These are phyloP conservation scores for Eulemur mongoz DNA, from an alignment of 2,797 vertebrate species.

Conservation along the genomic window DNA sequence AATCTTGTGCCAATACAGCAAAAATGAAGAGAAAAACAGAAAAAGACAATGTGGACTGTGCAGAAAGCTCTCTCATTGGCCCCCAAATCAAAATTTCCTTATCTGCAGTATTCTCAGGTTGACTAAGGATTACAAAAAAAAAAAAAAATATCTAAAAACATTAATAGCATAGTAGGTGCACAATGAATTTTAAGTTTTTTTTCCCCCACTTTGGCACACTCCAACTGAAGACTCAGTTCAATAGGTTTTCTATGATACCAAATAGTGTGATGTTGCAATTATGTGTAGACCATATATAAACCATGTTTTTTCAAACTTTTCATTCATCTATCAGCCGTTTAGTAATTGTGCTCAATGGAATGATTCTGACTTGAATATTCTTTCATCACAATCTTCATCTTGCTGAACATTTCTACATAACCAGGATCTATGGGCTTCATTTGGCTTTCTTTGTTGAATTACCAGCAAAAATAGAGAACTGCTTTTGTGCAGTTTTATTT, in stretches of 20 bases:
- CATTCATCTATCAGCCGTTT: not conserved
- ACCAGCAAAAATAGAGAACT: conserved; percentile 21
- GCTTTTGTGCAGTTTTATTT: conserved; percentile 58
- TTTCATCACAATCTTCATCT: not conserved
- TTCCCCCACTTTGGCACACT: not conserved
- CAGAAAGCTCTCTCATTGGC: not conserved
- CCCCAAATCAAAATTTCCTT: not conserved
- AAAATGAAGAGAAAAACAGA: not conserved
- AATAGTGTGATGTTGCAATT: not conserved
- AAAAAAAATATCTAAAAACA: not conserved
- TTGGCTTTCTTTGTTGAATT: conserved; percentile 44
- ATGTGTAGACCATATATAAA: not conserved
- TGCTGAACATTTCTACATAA: conserved; percentile 11
- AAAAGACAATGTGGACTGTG: not conserved
- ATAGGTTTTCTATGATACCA: conserved; percentile 4
- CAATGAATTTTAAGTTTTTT: not conserved
- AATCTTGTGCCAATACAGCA: not conserved
- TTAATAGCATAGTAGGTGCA: not conserved
- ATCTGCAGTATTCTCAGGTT: not conserved
- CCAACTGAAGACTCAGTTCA: not conserved
- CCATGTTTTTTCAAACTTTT: not conserved
- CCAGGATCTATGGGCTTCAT: not conserved
- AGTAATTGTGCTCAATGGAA: not conserved
- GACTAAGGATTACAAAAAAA: not conserved
- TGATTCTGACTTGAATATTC: conserved; percentile 14